Percentiles rank a stretch among this genome's conserved stretches.
Conservation (phyloP, 1,140 invertebrate species). For the Nilaparvata lugens region DNA sequence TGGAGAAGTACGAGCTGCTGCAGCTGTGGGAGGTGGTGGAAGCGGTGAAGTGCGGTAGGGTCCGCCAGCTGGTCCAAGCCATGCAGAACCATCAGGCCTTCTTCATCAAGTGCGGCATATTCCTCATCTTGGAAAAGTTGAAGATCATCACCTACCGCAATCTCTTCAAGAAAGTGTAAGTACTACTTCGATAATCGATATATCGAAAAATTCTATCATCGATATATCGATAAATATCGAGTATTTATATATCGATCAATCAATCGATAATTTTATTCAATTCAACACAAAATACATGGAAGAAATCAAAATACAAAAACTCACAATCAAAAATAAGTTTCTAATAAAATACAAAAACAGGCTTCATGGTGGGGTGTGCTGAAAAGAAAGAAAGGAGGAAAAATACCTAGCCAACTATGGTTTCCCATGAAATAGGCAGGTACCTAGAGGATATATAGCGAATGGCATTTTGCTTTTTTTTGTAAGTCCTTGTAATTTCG, state of each 20-base stretch:
- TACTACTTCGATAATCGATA: slow-evolving; percentile 20
- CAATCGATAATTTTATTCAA: no score
- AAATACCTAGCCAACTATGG: no score
- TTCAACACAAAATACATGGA: no score
- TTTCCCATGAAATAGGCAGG: no score
- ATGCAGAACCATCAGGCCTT: slow-evolving; percentile 81
- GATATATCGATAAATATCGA: background rate
- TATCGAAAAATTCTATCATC: background rate
- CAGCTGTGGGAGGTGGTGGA: slow-evolving; percentile 83
- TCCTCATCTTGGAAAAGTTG: slow-evolving; percentile 92
- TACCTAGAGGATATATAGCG: no score
- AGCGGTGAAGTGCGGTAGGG: slow-evolving; percentile 82
- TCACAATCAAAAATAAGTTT: no score
- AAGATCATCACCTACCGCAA: slow-evolving; percentile 93
- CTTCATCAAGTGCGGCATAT: slow-evolving; percentile 92
- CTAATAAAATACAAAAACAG: no score
- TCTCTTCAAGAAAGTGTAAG: slow-evolving; percentile 89
- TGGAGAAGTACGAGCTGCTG: slow-evolving; percentile 83
- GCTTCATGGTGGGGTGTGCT: no score
- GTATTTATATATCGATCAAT: background rate
- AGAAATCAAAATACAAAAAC: no score
- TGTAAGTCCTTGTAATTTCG: no score
- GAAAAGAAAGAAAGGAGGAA: no score
- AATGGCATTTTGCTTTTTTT: no score
- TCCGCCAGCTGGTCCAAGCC: slow-evolving; percentile 72